Evolutionary conservation across 2,888 invertebrate genomes (phyloP).

Genomic region (Sepioteuthis lessoniana): DNA sequence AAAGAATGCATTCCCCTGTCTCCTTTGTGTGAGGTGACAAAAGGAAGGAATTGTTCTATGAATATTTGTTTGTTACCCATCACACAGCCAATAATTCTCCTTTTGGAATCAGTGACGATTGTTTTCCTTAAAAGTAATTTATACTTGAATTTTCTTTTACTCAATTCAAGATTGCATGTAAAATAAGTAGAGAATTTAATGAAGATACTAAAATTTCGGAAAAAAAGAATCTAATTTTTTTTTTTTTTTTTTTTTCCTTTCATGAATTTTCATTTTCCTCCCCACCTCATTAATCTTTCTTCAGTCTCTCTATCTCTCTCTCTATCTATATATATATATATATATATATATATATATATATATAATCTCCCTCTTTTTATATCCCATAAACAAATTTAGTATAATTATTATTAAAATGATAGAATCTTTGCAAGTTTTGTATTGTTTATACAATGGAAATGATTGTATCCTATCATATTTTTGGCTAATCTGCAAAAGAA

Average conservation of each 20-base stretch:
- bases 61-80: not conserved
- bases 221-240: too few relatives aligned
- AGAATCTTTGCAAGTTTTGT: too few relatives aligned
- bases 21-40: slow-evolving; percentile 33
- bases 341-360: too few relatives aligned
- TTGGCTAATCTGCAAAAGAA: too few relatives aligned
- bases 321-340: not conserved
- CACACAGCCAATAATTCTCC: not conserved
- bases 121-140: not conserved
- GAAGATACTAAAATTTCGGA: not conserved
- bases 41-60: slow-evolving; percentile 1
- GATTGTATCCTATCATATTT: too few relatives aligned
- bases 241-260: too few relatives aligned
- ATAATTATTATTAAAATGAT: too few relatives aligned
- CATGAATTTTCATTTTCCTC: not conserved
- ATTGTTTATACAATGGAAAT: too few relatives aligned
- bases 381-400: too few relatives aligned
- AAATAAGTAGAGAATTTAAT: not conserved
- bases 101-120: not conserved
- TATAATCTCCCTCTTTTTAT: too few relatives aligned
- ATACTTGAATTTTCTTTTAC: not conserved
- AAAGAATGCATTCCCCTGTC: not conserved
- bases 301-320: not conserved
- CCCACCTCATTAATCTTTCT: not conserved
- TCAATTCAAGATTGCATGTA: not conserved